Conservation (phyloP, 2,797 vertebrate species). For the Pangasius macronema region DNA sequence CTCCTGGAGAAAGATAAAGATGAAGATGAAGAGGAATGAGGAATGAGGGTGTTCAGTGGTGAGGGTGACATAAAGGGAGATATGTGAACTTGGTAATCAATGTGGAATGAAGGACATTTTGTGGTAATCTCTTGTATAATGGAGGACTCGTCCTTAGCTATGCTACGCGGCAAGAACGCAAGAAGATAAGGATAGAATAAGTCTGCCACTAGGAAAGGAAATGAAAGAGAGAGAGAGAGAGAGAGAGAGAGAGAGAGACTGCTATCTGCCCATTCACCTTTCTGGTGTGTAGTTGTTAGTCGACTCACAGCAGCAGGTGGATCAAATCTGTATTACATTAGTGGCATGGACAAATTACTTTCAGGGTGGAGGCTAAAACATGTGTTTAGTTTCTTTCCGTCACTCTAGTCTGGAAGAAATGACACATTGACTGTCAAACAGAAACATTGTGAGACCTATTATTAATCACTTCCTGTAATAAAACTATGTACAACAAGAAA, state of each 20-base stretch:
- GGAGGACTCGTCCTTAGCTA: constrained; percentile 26
- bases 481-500: neutral
- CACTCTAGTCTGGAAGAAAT: neutral
- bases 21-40: constrained; percentile 27
- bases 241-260: neutral
- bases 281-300: constrained; percentile 34
- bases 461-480: neutral
- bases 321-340: constrained; percentile 50
- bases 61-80: constrained; percentile 32
- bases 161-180: neutral
- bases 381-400: constrained; percentile 2
- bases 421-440: neutral
- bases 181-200: constrained; percentile 5
- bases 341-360: constrained; percentile 28
- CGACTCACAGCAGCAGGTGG: constrained; percentile 30
- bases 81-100: constrained; percentile 47
- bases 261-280: constrained; percentile 16
- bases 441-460: neutral
- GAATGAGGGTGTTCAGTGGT: constrained; percentile 3
- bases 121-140: constrained; percentile 42
- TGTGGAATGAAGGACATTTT: constrained; percentile 39
- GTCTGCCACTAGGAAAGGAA: neutral
- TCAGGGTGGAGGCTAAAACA: constrained; percentile 24
- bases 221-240: neutral
- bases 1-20: constrained; percentile 14